phyloP scores from a whole-genome alignment of 2,797 vertebrate species.

The Chelidonichthys spinosus region DNA sequence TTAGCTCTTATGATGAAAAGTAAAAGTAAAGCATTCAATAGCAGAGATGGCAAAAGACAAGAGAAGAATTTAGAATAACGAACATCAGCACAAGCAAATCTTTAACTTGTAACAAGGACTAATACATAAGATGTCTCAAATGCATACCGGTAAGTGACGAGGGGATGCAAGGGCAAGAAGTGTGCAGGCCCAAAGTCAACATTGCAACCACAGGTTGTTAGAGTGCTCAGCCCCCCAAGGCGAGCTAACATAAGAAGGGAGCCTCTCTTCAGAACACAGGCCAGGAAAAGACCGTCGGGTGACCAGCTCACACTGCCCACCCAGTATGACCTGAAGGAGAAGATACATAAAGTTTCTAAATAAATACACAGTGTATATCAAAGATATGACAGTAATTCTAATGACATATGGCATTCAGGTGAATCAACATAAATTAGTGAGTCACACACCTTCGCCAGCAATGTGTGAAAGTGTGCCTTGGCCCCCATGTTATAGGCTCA shows the following conservation, averaged over 20 bases:
- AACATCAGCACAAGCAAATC: conserved; percentile 6
- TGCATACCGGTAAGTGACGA: conserved; percentile 92
- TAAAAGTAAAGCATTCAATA: conserved; percentile 78
- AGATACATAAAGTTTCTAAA: conserved; percentile 2
- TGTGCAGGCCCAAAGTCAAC: conserved; percentile 95
- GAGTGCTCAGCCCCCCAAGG: conserved; percentile 89
- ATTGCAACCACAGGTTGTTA: conserved; percentile 91
- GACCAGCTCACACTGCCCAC: conserved; percentile 93
- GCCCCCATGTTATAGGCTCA: background rate
- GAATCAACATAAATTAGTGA: background rate
- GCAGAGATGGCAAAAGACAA: conserved; percentile 64
- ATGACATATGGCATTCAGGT: background rate
- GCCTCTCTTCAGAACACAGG: conserved; percentile 95
- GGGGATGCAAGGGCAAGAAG: conserved; percentile 95
- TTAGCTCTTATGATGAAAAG: conserved; percentile 67
- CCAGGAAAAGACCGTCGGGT: conserved; percentile 89
- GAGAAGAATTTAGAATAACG: conserved; percentile 54
- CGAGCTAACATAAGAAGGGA: conserved; percentile 91
- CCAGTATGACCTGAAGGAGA: conserved; percentile 92
- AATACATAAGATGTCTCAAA: background rate
- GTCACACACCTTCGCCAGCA: background rate
- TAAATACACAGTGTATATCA: background rate
- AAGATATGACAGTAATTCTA: background rate
- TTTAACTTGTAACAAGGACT: background rate
- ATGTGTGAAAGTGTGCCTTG: background rate